A percentile compares a stretch with the other conserved stretches of the same genome.
Conservation (phyloP, 2,888 invertebrate species). For the Amitus sp. region DNA sequence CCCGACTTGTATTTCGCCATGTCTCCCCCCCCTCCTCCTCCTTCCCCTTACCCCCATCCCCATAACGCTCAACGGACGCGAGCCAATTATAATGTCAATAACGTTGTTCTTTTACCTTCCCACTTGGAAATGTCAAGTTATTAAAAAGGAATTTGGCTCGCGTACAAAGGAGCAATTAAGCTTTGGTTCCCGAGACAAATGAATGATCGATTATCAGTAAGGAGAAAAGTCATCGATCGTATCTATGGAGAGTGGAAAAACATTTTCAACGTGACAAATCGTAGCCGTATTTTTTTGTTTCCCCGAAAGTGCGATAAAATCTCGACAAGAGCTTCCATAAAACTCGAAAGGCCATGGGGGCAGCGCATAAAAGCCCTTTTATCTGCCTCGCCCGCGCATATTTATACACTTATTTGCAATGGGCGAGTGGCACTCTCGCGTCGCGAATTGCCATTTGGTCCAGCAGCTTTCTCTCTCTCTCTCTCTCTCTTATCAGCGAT, state of each 20-base stretch:
- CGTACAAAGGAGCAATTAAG: conserved; percentile 1
- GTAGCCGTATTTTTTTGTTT: too few species aligned
- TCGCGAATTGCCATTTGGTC: neutral
- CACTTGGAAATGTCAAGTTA: conserved; percentile 9
- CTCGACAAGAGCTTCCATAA: conserved; percentile 33
- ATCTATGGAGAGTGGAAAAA: neutral
- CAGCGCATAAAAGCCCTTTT: conserved; percentile 4
- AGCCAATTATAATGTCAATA: conserved; percentile 40
- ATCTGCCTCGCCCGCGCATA: conserved; percentile 2
- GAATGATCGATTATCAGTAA: neutral
- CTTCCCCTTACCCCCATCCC: conserved; percentile 26
- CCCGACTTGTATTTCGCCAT: conserved; percentile 21
- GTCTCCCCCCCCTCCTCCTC: conserved; percentile 23
- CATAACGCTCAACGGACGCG: conserved; percentile 28
- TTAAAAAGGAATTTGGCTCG: conserved; percentile 3
- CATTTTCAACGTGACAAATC: too few species aligned
- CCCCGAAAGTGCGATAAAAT: conserved; percentile 28
- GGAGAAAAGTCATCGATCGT: neutral
- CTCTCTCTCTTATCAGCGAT: too few species aligned
- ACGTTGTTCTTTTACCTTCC: conserved; percentile 36
- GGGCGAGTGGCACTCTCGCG: neutral
- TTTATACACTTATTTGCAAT: conserved; percentile 5
- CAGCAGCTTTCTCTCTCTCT: too few species aligned
- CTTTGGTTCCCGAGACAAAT: neutral
- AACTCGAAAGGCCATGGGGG: conserved; percentile 20